phyloP scores from a whole-genome alignment of 1,140 invertebrate species.

The Theocolax elegans region DNA sequence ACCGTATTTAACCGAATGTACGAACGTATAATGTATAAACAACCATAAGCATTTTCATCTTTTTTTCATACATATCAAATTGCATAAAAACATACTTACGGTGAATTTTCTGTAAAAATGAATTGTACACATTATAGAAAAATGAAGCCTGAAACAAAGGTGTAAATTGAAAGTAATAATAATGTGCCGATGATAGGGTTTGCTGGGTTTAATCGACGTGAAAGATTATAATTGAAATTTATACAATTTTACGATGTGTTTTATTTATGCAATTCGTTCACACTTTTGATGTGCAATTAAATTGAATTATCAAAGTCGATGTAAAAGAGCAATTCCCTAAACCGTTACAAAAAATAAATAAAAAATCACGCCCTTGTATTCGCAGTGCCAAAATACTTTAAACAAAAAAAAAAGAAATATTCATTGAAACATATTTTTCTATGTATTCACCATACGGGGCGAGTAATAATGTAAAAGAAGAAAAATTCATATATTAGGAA shows the following conservation, averaged over 20 bases:
- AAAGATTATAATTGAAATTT: not conserved
- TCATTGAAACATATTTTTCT: constrained; percentile 34
- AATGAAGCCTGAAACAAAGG: constrained; percentile 1
- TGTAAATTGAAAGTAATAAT: constrained; percentile 29
- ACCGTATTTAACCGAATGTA: too few relatives aligned
- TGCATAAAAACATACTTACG: constrained; percentile 2
- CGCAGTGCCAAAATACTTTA: constrained; percentile 39
- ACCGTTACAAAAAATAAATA: not conserved
- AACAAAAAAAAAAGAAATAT: constrained; percentile 16
- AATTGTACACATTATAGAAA: not conserved
- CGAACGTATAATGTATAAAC: too few relatives aligned
- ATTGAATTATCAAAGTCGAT: not conserved
- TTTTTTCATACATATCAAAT: not conserved
- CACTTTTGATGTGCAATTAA: not conserved
- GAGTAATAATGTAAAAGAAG: not conserved
- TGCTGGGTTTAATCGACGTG: constrained; percentile 14
- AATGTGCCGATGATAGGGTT: constrained; percentile 28
- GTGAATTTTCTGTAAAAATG: not conserved
- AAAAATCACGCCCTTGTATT: constrained; percentile 29
- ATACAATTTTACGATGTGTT: not conserved
- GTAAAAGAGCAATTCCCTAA: not conserved
- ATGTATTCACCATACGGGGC: constrained; percentile 4
- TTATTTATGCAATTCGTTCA: not conserved
- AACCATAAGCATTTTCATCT: too few relatives aligned
- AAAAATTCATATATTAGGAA: constrained; percentile 8